These are phyloP conservation scores for Xanthia togata DNA, from an alignment of 2,888 invertebrate species.

Conservation along the genomic window DNA sequence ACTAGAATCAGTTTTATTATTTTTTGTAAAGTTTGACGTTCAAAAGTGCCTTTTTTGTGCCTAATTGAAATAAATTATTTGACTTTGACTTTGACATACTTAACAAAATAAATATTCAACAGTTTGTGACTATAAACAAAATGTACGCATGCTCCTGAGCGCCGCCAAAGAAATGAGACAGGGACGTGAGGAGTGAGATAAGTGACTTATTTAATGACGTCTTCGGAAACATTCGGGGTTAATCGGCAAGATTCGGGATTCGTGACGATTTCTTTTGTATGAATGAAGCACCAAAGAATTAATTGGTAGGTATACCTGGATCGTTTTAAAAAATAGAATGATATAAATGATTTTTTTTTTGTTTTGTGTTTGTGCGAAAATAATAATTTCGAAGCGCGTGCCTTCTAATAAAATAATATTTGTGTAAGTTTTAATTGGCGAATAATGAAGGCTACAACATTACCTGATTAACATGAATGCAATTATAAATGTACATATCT, in stretches of 20 bases:
- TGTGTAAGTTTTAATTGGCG: constrained; percentile 52
- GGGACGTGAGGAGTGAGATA: neutral
- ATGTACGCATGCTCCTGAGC: constrained; percentile 78
- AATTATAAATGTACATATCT: constrained; percentile 64
- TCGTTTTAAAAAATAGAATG: too few species aligned
- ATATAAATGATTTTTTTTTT: too few species aligned
- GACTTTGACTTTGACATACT: too few species aligned
- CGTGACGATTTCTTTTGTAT: too few species aligned
- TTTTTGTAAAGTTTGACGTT: too few species aligned
- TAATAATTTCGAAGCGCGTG: neutral
- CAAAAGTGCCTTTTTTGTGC: too few species aligned
- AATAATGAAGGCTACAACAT: constrained; percentile 50
- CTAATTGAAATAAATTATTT: too few species aligned
- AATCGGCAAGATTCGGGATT: neutral
- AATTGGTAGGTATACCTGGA: too few species aligned
- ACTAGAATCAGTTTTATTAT: too few species aligned
- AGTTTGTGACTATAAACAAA: constrained; percentile 86
- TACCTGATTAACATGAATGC: constrained; percentile 60
- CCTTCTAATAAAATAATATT: constrained; percentile 7
- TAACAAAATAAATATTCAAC: constrained; percentile 90
- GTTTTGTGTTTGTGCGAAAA: neutral
- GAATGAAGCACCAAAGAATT: neutral
- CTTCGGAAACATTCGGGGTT: neutral
- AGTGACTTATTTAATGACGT: neutral
- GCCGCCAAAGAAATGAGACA: constrained; percentile 64